Percentiles rank a stretch among this genome's conserved stretches.
phyloP scores from a whole-genome alignment of 2,888 invertebrate genomes.

The Emesis russula region DNA sequence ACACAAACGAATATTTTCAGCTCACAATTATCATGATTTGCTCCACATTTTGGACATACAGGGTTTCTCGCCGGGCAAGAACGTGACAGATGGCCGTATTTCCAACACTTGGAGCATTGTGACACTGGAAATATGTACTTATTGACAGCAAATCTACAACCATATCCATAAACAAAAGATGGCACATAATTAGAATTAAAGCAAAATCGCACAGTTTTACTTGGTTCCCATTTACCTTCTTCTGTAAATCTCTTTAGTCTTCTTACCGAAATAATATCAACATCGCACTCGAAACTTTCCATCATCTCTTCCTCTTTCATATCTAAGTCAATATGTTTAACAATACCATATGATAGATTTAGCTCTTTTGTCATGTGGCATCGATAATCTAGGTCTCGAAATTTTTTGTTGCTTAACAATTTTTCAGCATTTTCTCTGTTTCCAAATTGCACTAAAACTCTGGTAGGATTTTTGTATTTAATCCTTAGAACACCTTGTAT shows the following conservation, averaged over 20 bases:
- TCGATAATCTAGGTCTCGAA: constrained; percentile 47
- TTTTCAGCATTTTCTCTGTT: constrained; percentile 34
- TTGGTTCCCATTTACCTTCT: constrained; percentile 38
- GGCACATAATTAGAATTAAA: constrained; percentile 30
- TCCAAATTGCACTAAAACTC: constrained; percentile 47
- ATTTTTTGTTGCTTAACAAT: constrained; percentile 27
- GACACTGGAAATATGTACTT: neutral
- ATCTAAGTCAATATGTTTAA: constrained; percentile 57
- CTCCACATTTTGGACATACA: neutral
- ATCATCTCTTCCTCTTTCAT: constrained; percentile 52
- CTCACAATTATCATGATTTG: neutral
- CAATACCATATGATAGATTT: constrained; percentile 54
- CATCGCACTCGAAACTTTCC: constrained; percentile 10
- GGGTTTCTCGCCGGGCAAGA: neutral
- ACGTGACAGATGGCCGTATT: neutral
- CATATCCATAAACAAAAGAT: neutral
- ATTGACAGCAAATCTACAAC: neutral
- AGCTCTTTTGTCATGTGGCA: constrained; percentile 50
- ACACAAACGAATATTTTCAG: neutral
- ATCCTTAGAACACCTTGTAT: neutral
- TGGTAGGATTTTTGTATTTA: constrained; percentile 59
- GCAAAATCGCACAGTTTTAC: constrained; percentile 46
- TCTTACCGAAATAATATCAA: constrained; percentile 40
- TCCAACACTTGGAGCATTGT: neutral
- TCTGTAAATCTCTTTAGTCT: constrained; percentile 39